Evolutionary conservation across 2,797 vertebrate species (phyloP).

Genomic region (Triplophysa bombifrons): DNA sequence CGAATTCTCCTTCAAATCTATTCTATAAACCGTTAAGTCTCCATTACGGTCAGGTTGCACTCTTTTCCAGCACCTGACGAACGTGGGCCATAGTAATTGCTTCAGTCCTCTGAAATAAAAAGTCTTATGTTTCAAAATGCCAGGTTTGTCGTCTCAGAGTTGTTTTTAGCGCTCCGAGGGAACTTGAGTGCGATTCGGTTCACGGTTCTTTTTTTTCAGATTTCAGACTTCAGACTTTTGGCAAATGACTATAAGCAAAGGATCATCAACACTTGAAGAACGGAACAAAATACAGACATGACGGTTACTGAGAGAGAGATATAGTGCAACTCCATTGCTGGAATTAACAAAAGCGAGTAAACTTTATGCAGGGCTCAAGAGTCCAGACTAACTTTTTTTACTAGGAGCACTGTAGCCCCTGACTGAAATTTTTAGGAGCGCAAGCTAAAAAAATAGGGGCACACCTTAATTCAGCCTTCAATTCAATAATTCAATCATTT

Average conservation of each 20-base stretch:
- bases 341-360: neutral
- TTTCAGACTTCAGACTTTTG: no score
- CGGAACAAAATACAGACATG: neutral
- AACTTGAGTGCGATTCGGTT: constrained; percentile 1
- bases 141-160: neutral
- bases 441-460: no score
- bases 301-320: neutral
- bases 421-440: no score
- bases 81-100: neutral
- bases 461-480: no score
- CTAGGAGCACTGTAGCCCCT: no score
- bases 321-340: neutral
- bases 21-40: constrained; percentile 2
- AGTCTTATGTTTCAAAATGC: neutral
- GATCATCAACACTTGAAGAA: neutral
- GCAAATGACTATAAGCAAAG: neutral
- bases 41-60: neutral
- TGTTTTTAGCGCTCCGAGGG: no score
- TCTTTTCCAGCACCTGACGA: constrained; percentile 14
- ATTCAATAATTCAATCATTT: no score
- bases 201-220: neutral
- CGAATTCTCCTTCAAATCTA: neutral
- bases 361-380: no score
- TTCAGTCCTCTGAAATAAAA: neutral
- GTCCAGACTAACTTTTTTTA: no score